Base-by-base conservation (phyloP, 2,888 invertebrate genomes). In the Caradrina clavipalpis region DNA sequence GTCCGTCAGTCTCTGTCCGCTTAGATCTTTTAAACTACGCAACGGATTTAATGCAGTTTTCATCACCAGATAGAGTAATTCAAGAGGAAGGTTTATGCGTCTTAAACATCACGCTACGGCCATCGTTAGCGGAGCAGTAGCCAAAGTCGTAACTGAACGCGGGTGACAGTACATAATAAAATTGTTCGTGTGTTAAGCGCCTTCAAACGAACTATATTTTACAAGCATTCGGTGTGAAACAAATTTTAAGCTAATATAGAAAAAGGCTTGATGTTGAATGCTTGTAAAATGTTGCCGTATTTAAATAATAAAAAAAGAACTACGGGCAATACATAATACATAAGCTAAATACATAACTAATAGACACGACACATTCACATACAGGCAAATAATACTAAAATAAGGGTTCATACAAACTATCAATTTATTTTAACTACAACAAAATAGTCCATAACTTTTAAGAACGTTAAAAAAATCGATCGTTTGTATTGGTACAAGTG, bases 351-450 rank as follows among this genome's bases (percentile, higher is more conserved):
- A 78, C 55, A 77, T 42, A 53, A 72, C 31, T 61, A 54, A 64
- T 57, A 22, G 15, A 50, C 22, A 69, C 2, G 45, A 75, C 10
- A 72, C 50, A 74, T 47, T 51, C 55, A 78, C 50, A 55, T 58
- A 62, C 54, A 79, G 21, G 66, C 79, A 39, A 58, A 39, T 59
- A 73, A 22, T 56, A 49, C 75, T 73, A 62, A 72, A 26, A 56
- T 53, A 76, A 42, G 15, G 26, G 45, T 17, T 42, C 31, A 42
- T 19, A 1, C 31, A 61, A 53, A 49, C 39, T 35, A 47, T 26
- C 35, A 15, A 54, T 19, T 49, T 26, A 49, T 45, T 31, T 35
- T 22, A n/a, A 47, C 45, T 59, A 13, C 6, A 26, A 19, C 0
- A 6, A 39, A 50, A 35, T 19, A 39, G 15, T 1, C 13, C 6